Evolutionary conservation across 2,113 vertebrate genomes (phyloP), one percentile per base, ranked within the genome.

Genomic region (Lophochroa leadbeateri): DNA sequence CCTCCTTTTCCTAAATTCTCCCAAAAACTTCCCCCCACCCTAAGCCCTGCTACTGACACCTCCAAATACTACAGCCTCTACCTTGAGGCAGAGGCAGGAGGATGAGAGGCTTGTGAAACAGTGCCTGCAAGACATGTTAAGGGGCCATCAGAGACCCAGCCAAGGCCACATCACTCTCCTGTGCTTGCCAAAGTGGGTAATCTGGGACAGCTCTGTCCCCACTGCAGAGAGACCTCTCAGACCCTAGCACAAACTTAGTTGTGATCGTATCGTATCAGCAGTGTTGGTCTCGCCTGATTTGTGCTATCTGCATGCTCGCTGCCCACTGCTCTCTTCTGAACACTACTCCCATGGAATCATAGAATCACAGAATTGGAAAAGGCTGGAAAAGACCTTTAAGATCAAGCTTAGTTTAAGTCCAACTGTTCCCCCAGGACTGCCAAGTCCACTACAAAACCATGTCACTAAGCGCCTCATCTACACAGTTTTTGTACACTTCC

Each of bases 231-330:
- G 10, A 78, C 5, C 4, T 8, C 24, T 64, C 68, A 19, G 23
- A 75, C 9, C 14, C 43, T 50, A 88, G 44, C 18, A 37, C 74
- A 63, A 75, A 39, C 63, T 71, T 58, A 65, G 49, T 3, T 43
- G 39, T 35, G 64, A 86, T 53, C 0, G 0, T 6, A 20, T 8
- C 0, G 0, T 23, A 63, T 10, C 35, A 69, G 43, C 63, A 70
- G 49, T 1, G 3, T 29, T 28, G 29, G 15, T 35, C 63, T 61
- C 35, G 25, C 10, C 57, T 67, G 50, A 10, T 49, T 11, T 82
- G 70, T 43, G 47, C 41, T 58, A 41, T 17, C 53, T 39, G 33
- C 46, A 14, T 10, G 29, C 39, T 82, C 23, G 5, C 24, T 20
- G 29, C 24, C 24, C 33, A 35, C 35, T 57, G 58, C 65, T 68